Conservation (phyloP, 64 coral and sea anemone species). For the Stichodactyla mertensii region DNA sequence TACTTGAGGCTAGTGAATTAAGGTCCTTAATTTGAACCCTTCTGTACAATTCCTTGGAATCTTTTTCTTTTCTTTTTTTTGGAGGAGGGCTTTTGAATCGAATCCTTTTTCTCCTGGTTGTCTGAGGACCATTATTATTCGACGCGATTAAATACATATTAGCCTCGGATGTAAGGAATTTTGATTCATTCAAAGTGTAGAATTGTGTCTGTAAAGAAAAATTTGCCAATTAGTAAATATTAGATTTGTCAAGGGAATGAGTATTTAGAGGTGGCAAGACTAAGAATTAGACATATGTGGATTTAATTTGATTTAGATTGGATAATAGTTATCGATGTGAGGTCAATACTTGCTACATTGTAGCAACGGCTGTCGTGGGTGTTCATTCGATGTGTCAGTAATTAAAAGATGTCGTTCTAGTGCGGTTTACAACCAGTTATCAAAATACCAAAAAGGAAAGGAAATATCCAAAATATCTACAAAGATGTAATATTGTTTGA, state of each 20-base stretch:
- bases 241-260: background rate
- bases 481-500: no score
- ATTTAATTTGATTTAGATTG: background rate
- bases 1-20: no score
- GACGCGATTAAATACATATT: no score
- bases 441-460: background rate
- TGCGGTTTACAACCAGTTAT: conserved; percentile 11
- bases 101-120: no score
- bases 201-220: background rate
- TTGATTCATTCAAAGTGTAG: no score
- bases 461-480: no score
- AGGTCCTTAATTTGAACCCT: no score
- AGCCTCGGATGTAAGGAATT: no score
- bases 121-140: no score
- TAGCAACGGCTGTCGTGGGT: background rate
- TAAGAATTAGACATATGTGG: background rate
- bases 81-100: no score
- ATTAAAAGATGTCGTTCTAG: background rate
- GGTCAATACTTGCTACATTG: background rate
- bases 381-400: background rate
- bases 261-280: background rate
- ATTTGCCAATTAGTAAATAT: background rate
- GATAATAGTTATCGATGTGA: background rate
- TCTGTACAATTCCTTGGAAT: no score
- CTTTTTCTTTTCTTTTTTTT: no score